Conservation (phyloP, 2,113 vertebrate genomes). For the Leptodactylus fuscus region DNA sequence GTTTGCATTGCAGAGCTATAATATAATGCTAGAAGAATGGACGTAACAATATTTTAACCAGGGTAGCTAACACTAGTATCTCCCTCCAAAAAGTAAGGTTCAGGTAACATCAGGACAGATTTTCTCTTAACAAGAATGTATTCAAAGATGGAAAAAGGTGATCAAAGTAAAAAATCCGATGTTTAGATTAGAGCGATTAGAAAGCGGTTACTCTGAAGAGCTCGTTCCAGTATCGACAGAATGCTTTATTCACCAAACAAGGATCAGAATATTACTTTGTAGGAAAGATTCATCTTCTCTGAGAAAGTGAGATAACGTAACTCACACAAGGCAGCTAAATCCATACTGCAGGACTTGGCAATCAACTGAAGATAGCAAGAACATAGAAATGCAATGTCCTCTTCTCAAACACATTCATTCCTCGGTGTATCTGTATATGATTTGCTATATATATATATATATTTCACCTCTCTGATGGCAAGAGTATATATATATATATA, state of each 20-base stretch:
- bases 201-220: not conserved
- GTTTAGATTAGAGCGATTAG: not conserved
- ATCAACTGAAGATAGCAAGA: not conserved
- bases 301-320: constrained; percentile 18
- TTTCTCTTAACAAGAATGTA: too few relatives aligned
- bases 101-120: not conserved
- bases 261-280: not conserved
- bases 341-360: constrained; percentile 29
- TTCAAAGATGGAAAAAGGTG: not conserved
- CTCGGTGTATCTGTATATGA: not conserved
- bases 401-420: not conserved
- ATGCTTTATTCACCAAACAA: not conserved
- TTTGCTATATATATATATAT: too few relatives aligned
- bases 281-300: not conserved
- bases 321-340: constrained; percentile 27
- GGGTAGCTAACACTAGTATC: not conserved
- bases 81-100: not conserved
- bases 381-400: not conserved
- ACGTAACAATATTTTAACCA: not conserved
- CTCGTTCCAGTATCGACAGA: not conserved
- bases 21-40: not conserved
- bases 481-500: too few relatives aligned
- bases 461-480: too few relatives aligned
- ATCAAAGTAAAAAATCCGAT: not conserved
- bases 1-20: not conserved